phyloP scores from a whole-genome alignment of 2,888 invertebrate species.

The Megamerina dolium region DNA sequence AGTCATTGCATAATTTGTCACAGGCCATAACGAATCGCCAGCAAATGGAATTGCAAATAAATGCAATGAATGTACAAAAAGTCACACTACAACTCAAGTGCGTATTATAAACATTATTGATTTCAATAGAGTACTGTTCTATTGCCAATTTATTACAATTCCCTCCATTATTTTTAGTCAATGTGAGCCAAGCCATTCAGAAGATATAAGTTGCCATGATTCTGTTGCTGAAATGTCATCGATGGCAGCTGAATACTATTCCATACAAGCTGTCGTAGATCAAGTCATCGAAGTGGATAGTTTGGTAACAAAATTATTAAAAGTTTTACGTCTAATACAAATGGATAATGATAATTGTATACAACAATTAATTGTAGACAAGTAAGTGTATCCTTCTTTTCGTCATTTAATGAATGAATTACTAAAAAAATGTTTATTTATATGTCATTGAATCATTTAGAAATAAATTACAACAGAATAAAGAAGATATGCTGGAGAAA shows the following conservation, averaged over 20 bases:
- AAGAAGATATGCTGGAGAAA: conserved; percentile 50
- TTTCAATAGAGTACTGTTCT: not conserved
- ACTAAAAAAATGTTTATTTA: not conserved
- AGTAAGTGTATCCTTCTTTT: conserved; percentile 48
- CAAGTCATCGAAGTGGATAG: conserved; percentile 72
- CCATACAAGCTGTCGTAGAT: conserved; percentile 58
- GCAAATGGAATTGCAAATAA: conserved; percentile 56
- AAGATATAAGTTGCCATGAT: conserved; percentile 49
- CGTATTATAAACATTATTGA: conserved; percentile 12
- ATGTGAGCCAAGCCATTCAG: conserved; percentile 38
- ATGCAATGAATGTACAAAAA: conserved; percentile 45
- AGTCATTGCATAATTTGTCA: conserved; percentile 71
- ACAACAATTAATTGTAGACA: conserved; percentile 60
- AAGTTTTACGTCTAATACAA: conserved; percentile 66
- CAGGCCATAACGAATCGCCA: conserved; percentile 71
- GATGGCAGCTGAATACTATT: conserved; percentile 50
- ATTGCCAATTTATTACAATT: not conserved
- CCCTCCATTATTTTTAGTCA: conserved; percentile 5
- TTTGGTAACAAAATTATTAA: conserved; percentile 65
- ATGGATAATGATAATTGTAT: conserved; percentile 64
- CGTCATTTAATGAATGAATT: not conserved
- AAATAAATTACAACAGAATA: conserved; percentile 48
- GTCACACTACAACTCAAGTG: conserved; percentile 46
- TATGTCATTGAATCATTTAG: conserved; percentile 22
- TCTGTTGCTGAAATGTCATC: conserved; percentile 51